Conservation (phyloP, 2,888 invertebrate species). For the Nycteola revayana region DNA sequence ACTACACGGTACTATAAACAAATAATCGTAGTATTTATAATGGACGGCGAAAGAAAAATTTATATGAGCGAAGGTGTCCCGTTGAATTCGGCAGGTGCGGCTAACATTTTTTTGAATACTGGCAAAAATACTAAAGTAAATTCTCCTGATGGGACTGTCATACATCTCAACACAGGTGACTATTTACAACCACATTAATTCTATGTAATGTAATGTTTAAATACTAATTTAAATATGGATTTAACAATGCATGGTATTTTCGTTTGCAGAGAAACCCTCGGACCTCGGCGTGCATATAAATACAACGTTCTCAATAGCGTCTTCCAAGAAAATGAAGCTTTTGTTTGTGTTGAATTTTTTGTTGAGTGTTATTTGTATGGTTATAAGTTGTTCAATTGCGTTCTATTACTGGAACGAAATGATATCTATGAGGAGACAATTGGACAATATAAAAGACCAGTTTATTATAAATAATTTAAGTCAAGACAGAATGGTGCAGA, state of each 20-base stretch:
- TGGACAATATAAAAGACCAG: constrained; percentile 63
- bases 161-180: constrained; percentile 75
- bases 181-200: constrained; percentile 21
- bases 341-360: constrained; percentile 71
- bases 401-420: constrained; percentile 74
- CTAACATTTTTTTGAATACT: constrained; percentile 73
- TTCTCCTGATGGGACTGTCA: constrained; percentile 65
- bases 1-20: constrained; percentile 41
- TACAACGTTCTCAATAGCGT: constrained; percentile 73
- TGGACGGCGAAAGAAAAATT: constrained; percentile 70
- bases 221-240: no score
- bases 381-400: constrained; percentile 62
- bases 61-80: constrained; percentile 68
- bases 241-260: constrained; percentile 25
- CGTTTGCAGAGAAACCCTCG: constrained; percentile 63
- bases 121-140: constrained; percentile 62
- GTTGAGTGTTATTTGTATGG: constrained; percentile 64
- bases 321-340: constrained; percentile 76
- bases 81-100: constrained; percentile 65
- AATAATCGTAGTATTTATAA: constrained; percentile 47
- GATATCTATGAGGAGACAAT: constrained; percentile 60
- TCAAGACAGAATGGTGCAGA: constrained; percentile 49
- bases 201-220: no score
- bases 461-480: constrained; percentile 51
- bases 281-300: constrained; percentile 75